Evolutionary conservation across 2,888 invertebrate species (phyloP).

Genomic region (Ariolimax columbianus): DNA sequence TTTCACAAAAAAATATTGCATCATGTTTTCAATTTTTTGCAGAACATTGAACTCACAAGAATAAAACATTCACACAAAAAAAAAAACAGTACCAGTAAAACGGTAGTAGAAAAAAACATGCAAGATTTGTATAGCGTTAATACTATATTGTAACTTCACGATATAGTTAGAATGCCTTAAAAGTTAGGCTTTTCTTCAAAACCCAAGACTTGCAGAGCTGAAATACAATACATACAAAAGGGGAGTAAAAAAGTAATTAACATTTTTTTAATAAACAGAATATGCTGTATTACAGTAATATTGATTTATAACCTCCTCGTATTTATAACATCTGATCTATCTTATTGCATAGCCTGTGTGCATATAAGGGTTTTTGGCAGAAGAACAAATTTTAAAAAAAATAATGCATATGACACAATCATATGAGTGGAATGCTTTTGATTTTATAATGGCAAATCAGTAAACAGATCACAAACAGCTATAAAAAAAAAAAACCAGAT

Average conservation of each 20-base stretch:
- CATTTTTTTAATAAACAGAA: no score
- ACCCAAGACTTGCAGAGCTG: not conserved
- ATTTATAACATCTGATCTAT: not conserved
- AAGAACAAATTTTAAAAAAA: not conserved
- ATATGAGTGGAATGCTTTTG: no score
- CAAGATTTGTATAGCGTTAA: not conserved
- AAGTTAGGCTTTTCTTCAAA: not conserved
- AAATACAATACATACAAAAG: not conserved
- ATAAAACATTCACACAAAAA: not conserved
- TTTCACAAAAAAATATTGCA: constrained; percentile 15
- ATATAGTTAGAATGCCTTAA: not conserved
- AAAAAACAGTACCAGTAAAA: not conserved
- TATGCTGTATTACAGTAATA: no score
- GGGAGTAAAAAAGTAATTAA: no score
- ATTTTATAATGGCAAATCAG: no score
- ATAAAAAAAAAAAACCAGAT: not conserved
- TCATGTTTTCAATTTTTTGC: not conserved
- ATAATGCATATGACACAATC: no score
- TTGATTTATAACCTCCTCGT: no score
- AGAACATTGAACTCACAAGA: not conserved
- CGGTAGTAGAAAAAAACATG: not conserved
- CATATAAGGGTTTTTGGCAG: not conserved
- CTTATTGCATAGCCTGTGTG: not conserved
- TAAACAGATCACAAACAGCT: not conserved
- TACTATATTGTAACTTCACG: not conserved